These are phyloP conservation scores for Tachysurus vachellii DNA, from an alignment of 2,113 vertebrate genomes.

Conservation along the genomic window DNA sequence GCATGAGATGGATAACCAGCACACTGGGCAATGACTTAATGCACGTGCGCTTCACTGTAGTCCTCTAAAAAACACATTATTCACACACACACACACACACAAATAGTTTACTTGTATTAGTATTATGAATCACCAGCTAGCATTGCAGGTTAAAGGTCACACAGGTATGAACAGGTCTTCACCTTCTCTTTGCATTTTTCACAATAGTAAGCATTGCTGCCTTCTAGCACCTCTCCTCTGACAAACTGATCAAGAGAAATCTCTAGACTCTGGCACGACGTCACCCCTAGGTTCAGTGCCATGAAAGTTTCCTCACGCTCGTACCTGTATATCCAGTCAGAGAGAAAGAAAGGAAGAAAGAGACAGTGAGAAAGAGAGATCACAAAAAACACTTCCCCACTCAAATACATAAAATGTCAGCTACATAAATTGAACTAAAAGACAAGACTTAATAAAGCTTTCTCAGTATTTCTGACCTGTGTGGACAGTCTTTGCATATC, in stretches of 20 bases:
- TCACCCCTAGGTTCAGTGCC: constrained; percentile 96
- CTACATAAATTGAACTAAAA: not conserved
- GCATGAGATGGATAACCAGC: constrained; percentile 97
- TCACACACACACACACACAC: not conserved
- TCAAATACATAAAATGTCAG: not conserved
- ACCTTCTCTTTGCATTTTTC: constrained; percentile 99
- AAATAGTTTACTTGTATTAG: not conserved
- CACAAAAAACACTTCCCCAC: not conserved
- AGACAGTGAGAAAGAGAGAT: not conserved
- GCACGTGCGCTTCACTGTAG: constrained; percentile 95
- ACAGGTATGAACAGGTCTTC: constrained; percentile 9
- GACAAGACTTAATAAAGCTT: not conserved
- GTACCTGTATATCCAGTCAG: constrained; percentile 72
- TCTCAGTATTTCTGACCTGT: constrained; percentile 76
- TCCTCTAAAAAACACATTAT: constrained; percentile 78
- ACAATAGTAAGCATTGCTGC: constrained; percentile 98
- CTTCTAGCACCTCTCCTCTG: constrained; percentile 96
- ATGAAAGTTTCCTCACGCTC: constrained; percentile 98
- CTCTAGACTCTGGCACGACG: constrained; percentile 96
- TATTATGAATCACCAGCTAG: not conserved
- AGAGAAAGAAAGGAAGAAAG: not conserved
- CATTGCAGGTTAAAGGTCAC: not conserved
- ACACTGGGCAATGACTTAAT: constrained; percentile 95
- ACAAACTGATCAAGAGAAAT: constrained; percentile 99
- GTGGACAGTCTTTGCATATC: constrained; percentile 98